phyloP scores from a whole-genome alignment of 1,140 invertebrate species.

The Portunus trituberculatus region DNA sequence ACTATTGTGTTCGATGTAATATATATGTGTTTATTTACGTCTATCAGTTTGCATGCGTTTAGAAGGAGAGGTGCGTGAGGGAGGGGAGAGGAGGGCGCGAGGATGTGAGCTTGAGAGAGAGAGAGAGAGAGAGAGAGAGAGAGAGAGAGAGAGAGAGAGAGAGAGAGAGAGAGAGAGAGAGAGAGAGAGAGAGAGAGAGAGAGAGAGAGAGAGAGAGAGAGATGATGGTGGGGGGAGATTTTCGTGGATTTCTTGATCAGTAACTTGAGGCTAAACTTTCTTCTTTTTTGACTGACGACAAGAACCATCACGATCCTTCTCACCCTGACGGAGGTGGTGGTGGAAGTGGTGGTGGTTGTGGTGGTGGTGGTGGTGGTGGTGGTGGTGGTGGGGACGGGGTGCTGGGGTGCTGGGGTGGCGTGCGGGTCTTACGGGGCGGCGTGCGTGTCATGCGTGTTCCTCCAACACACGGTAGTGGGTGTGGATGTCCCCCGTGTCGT shows the following conservation, averaged over 20 bases:
- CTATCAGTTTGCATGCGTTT: constrained; percentile 21
- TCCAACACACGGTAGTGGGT: constrained; percentile 45
- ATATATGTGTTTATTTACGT: constrained; percentile 36
- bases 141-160: not conserved
- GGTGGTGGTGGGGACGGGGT: not conserved
- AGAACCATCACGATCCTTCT: too few relatives aligned
- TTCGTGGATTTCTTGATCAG: not conserved
- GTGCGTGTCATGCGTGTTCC: not conserved
- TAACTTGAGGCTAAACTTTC: not conserved
- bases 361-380: not conserved
- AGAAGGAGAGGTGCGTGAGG: not conserved
- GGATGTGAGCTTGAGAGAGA: not conserved
- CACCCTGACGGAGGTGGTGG: too few relatives aligned
- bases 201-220: not conserved
- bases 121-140: constrained; percentile 31
- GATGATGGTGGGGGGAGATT: too few relatives aligned
- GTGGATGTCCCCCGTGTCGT: constrained; percentile 49
- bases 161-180: not conserved
- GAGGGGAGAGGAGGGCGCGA: not conserved
- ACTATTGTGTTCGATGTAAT: constrained; percentile 26
- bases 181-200: constrained; percentile 36
- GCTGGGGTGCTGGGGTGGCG: not conserved
- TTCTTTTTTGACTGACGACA: too few relatives aligned
- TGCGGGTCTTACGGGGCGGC: not conserved
- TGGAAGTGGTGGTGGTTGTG: too few relatives aligned